Conservation (phyloP, 2,113 vertebrate species). For the Terrapene triunguis region DNA sequence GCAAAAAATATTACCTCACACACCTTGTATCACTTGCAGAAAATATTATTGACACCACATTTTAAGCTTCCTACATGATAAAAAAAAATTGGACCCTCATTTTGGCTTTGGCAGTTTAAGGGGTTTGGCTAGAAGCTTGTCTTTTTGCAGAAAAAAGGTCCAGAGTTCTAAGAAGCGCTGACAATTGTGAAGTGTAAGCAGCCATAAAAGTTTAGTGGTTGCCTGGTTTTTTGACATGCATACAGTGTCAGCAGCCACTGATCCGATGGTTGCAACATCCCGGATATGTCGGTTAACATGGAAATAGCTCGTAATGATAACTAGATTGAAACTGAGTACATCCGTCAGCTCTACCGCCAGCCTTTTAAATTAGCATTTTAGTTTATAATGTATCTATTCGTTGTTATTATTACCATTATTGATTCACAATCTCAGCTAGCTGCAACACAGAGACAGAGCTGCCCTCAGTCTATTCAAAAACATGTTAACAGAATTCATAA, state of each 20-base stretch:
- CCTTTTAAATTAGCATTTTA: neutral
- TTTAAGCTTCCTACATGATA: neutral
- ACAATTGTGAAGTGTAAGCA: neutral
- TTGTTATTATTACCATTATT: neutral
- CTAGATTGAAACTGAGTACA: neutral
- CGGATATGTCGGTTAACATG: neutral
- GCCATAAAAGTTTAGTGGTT: neutral
- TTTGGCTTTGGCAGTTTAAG: neutral
- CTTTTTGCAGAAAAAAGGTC: neutral
- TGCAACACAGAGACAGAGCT: neutral
- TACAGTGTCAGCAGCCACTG: neutral
- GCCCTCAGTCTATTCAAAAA: neutral
- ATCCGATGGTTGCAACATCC: neutral
- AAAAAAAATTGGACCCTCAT: neutral
- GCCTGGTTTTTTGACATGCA: neutral
- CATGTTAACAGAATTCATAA: constrained; percentile 1
- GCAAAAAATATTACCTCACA: neutral
- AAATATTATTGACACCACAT: neutral
- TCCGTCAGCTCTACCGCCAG: neutral
- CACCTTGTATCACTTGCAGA: neutral
- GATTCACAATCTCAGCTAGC: neutral
- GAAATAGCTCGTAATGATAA: neutral
- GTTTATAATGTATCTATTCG: neutral
- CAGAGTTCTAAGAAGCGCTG: neutral
- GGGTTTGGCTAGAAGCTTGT: neutral